Conservation (phyloP, 2,113 vertebrate species). For the Bombycilla garrulus region DNA sequence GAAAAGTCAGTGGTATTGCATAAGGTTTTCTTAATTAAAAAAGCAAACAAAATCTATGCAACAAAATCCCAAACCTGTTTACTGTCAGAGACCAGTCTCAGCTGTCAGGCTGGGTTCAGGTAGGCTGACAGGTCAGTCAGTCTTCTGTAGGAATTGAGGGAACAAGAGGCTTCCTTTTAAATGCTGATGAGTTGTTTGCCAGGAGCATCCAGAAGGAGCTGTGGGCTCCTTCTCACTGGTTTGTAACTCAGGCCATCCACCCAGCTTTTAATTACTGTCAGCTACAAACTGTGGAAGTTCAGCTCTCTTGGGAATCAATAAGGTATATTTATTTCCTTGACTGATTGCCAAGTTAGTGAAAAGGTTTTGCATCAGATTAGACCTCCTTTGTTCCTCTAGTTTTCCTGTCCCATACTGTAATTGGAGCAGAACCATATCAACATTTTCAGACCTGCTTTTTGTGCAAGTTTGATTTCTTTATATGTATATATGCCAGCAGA, state of each 20-base stretch:
- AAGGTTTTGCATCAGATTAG: constrained; percentile 47
- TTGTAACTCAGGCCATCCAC: background rate
- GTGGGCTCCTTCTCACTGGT: background rate
- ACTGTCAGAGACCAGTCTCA: background rate
- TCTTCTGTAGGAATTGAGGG: constrained; percentile 26
- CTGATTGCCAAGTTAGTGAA: constrained; percentile 11
- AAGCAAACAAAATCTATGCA: background rate
- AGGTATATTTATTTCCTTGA: constrained; percentile 43
- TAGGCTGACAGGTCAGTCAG: background rate
- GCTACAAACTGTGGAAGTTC: constrained; percentile 3
- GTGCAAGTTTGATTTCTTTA: background rate
- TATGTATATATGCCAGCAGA: background rate
- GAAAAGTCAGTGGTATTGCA: background rate
- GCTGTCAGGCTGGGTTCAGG: background rate
- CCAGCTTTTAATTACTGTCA: constrained; percentile 35
- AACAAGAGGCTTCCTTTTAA: constrained; percentile 50
- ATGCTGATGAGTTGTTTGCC: constrained; percentile 16
- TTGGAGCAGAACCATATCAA: constrained; percentile 71
- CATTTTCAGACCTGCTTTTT: constrained; percentile 47
- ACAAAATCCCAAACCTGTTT: background rate
- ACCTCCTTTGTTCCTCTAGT: constrained; percentile 66
- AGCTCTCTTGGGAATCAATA: constrained; percentile 38
- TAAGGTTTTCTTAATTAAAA: background rate
- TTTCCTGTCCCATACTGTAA: constrained; percentile 78
- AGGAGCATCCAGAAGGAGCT: constrained; percentile 6